Evolutionary conservation across 2,113 vertebrate genomes (phyloP), one percentile per base, ranked within the genome.

Genomic region (Triplophysa tibetana): DNA sequence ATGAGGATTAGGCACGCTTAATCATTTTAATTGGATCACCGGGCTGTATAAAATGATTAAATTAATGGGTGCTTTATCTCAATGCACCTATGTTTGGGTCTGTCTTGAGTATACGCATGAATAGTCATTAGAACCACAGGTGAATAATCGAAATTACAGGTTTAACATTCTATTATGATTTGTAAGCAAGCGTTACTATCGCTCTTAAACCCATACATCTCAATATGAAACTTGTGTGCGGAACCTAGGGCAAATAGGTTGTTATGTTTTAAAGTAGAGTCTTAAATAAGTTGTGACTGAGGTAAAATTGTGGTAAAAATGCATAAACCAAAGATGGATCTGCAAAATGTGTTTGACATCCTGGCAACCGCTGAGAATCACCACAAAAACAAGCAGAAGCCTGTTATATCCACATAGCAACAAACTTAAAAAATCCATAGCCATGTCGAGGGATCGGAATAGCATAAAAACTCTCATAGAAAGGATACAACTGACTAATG

Each of bases 21-120:
- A 75, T 75, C 58, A 75, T 75, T 75, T 75, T 75, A 75, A 75
- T 75, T 75, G 73, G 60, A 75, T 50, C 73, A 62, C 21, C 21
- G 48, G 60, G 58, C 60, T 48, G 23, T 63, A 75, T 48, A 26
- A 63, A 63, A n/a, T 23, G 58, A 63, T 75, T 75, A 75, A 26
- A 75, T 62, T 63, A 45, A 50, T 9, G 38, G 14, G 60, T 17
- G 73, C 13, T 63, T 26, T 43, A 19, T 16, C 60, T 48, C 21
- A 45, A 29, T n/a, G 41, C 33, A 45, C 17, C 56, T 23, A 33
- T 61, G 56, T 45, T 23, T 61, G 70, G 38, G 13, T 43, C n/a
- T 24, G 70, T 45, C 70, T 74, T 8, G 33, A 74, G 14, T 26
- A 17, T 52, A 74, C 61, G 70, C 70, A 74, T 74, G 70, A 16